Percentiles rank a stretch among this genome's conserved stretches.
Conservation (phyloP, 1,140 invertebrate species). For the Drosophila chauvacae region DNA sequence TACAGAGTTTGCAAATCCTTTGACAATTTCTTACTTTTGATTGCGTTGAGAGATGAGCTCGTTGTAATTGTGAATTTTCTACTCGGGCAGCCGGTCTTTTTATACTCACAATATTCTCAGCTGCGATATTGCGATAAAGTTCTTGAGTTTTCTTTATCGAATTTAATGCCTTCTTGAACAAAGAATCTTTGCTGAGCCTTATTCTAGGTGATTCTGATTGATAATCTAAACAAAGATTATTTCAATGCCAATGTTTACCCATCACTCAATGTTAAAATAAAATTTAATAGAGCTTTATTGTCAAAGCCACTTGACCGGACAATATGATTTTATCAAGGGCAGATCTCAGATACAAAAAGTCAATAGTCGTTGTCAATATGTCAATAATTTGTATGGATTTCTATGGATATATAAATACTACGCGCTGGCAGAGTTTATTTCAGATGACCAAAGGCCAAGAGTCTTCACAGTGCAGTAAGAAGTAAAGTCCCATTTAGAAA, state of each 20-base stretch:
- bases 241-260: background rate
- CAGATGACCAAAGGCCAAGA: background rate
- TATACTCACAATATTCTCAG: constrained; percentile 9
- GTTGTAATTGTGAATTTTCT: background rate
- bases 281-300: background rate
- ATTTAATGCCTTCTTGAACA: background rate
- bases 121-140: background rate
- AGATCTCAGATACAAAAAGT: background rate
- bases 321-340: constrained; percentile 28
- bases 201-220: background rate
- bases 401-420: constrained; percentile 9
- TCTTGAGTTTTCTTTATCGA: constrained; percentile 13
- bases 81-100: constrained; percentile 7
- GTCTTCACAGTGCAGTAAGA: background rate
- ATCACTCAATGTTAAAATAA: background rate
- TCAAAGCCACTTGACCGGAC: constrained; percentile 27
- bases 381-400: constrained; percentile 11
- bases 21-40: constrained; percentile 17
- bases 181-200: background rate
- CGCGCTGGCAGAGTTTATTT: background rate
- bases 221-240: constrained; percentile 4
- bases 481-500: too few relatives aligned
- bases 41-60: background rate
- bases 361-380: constrained; percentile 9
- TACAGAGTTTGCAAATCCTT: background rate